Conservation (phyloP, 2,113 vertebrate species). For the Lagopus leucura region DNA sequence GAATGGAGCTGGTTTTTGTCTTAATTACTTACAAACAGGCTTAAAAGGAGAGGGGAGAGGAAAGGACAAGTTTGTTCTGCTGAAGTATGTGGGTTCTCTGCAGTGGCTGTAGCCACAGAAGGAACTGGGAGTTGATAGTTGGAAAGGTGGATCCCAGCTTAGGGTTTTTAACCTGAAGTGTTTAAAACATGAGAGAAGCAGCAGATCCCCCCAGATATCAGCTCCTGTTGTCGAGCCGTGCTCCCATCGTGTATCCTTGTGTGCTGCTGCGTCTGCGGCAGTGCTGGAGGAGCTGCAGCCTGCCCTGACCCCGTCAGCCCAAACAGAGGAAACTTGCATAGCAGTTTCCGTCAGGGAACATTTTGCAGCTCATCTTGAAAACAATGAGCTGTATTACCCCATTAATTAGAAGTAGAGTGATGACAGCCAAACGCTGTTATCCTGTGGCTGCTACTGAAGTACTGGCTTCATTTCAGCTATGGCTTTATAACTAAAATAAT, state of each 20-base stretch:
- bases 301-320: background rate
- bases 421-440: background rate
- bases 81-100: background rate
- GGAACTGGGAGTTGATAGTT: background rate
- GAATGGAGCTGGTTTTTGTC: background rate
- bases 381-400: background rate
- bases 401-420: background rate
- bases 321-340: background rate
- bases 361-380: constrained; percentile 13
- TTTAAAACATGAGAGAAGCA: background rate
- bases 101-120: background rate
- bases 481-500: background rate
- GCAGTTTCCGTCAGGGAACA: background rate
- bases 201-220: background rate
- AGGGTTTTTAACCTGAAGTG: background rate
- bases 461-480: background rate
- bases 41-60: background rate
- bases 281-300: background rate
- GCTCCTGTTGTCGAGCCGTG: background rate
- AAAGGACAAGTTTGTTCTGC: background rate
- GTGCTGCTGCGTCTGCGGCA: background rate
- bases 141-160: background rate
- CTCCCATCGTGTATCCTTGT: background rate
- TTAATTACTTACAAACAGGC: background rate
- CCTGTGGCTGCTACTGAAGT: background rate